Evolutionary conservation across 2,113 vertebrate species (phyloP).

Genomic region (Lepisosteus oculatus): DNA sequence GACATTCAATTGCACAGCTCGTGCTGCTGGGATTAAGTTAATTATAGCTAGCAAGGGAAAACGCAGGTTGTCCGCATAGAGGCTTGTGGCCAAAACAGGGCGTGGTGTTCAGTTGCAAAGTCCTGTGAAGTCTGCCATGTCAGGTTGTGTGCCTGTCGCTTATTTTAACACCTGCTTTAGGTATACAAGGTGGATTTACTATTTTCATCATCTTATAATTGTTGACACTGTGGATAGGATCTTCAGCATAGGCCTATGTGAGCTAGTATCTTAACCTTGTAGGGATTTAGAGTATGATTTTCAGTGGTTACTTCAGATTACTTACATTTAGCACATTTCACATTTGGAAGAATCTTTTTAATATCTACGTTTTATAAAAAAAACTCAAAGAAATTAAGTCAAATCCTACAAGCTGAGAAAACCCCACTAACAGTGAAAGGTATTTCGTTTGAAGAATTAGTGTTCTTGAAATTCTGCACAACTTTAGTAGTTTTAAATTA

Average conservation of each 20-base stretch:
- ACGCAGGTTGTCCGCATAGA: slow-evolving; percentile 34
- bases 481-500: too few relatives aligned
- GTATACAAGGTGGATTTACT: background rate
- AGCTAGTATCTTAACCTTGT: too few relatives aligned
- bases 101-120: slow-evolving; percentile 7
- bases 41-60: slow-evolving; percentile 39
- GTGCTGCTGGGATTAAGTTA: slow-evolving; percentile 39
- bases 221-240: background rate
- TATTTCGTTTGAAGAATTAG: too few relatives aligned
- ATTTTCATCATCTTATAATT: background rate
- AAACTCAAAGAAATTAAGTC: too few relatives aligned
- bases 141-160: background rate
- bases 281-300: too few relatives aligned
- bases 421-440: too few relatives aligned
- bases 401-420: too few relatives aligned
- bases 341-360: too few relatives aligned
- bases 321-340: too few relatives aligned
- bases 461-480: too few relatives aligned
- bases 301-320: too few relatives aligned
- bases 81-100: slow-evolving; percentile 7
- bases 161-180: background rate
- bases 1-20: slow-evolving; percentile 24
- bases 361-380: too few relatives aligned
- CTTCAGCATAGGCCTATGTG: background rate
- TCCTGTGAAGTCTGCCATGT: background rate